Conservation (phyloP, 2,888 invertebrate species). For the Carterocephalus palaemon region DNA sequence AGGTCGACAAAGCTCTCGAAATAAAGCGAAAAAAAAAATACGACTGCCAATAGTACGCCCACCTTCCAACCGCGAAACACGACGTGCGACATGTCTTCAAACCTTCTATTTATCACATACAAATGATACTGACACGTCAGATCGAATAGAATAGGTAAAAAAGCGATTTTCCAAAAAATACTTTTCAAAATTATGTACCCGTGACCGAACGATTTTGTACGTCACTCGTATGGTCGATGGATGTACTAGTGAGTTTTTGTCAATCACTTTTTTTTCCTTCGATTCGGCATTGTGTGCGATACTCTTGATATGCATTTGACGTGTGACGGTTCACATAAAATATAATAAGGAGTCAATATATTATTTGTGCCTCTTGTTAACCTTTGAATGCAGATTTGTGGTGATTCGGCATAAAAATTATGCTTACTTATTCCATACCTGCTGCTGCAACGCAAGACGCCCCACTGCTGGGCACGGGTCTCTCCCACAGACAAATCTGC, state of each 20-base stretch:
- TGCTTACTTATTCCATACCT: no score
- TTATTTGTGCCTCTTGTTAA: constrained; percentile 15
- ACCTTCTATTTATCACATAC: constrained; percentile 21
- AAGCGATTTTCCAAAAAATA: constrained; percentile 23
- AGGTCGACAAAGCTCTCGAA: no score
- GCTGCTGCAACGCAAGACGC: no score
- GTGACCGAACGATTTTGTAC: constrained; percentile 24
- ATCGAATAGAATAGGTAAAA: constrained; percentile 18
- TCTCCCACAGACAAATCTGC: constrained; percentile 39
- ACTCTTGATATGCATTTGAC: constrained; percentile 30
- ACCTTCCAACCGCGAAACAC: background rate
- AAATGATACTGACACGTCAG: constrained; percentile 19
- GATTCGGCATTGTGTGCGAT: constrained; percentile 26
- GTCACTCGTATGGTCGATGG: constrained; percentile 7
- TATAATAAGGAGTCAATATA: constrained; percentile 11
- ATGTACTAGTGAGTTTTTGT: constrained; percentile 7
- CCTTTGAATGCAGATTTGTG: constrained; percentile 10
- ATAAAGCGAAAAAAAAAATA: no score
- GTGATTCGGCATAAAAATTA: no score
- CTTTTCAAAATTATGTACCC: constrained; percentile 4
- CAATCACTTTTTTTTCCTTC: constrained; percentile 23
- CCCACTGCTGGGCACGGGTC: no score
- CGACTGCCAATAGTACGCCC: no score
- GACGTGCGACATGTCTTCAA: background rate
- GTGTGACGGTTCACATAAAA: constrained; percentile 29